Conservation (phyloP, 2,888 invertebrate species). For the Chelonus formosanus region DNA sequence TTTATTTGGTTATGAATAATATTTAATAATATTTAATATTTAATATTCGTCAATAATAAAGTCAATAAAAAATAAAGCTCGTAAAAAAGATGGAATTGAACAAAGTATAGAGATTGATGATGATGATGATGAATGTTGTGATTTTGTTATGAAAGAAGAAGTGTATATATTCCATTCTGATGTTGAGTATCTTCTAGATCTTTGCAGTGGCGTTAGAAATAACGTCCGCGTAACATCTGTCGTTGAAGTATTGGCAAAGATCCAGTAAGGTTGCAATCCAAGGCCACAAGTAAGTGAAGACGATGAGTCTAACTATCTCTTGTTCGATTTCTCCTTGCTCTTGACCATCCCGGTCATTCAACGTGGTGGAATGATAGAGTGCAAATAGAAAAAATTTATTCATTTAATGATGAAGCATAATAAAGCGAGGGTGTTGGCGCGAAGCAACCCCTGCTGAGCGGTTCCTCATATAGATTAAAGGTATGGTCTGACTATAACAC, state of each 20-base stretch:
- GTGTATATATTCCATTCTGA: too few relatives aligned
- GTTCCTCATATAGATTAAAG: constrained; percentile 15
- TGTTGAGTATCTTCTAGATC: too few relatives aligned
- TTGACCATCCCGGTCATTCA: constrained; percentile 20
- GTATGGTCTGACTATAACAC: constrained; percentile 6
- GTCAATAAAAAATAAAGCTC: too few relatives aligned
- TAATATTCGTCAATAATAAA: too few relatives aligned
- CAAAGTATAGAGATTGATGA: background rate
- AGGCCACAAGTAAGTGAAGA: constrained; percentile 28
- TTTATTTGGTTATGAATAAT: too few relatives aligned
- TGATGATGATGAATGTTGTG: background rate
- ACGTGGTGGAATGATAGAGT: constrained; percentile 24
- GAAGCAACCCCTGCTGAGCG: constrained; percentile 26
- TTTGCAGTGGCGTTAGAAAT: constrained; percentile 30
- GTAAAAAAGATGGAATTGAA: too few relatives aligned
- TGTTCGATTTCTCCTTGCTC: constrained; percentile 31
- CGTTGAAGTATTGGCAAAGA: constrained; percentile 39
- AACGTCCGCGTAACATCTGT: constrained; percentile 52
- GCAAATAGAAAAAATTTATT: constrained; percentile 11
- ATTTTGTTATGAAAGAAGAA: too few relatives aligned
- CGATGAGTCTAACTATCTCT: constrained; percentile 4
- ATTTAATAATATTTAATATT: too few relatives aligned
- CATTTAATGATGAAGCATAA: background rate
- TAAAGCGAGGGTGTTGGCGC: constrained; percentile 11
- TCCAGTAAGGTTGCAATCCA: constrained; percentile 35